Conservation (phyloP, 2,888 invertebrate genomes). For the Leptarthrus brevirostris region DNA sequence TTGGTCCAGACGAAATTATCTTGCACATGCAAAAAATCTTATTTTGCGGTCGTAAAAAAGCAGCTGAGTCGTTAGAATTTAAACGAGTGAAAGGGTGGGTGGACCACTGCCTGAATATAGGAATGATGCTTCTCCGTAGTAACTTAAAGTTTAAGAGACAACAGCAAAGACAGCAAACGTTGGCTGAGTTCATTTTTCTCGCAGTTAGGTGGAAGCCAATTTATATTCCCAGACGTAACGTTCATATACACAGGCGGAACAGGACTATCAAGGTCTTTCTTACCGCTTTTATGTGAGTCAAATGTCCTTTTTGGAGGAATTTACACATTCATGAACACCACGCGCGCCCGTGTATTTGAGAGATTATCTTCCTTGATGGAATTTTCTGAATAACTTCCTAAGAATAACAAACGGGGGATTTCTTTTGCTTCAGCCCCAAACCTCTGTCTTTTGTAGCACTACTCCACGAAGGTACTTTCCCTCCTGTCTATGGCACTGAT, state of each 20-base stretch:
- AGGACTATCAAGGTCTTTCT: constrained; percentile 22
- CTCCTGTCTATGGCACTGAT: constrained; percentile 3
- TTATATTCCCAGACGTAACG: constrained; percentile 20
- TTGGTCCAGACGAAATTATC: not conserved
- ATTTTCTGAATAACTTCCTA: constrained; percentile 38
- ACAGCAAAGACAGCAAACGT: constrained; percentile 14
- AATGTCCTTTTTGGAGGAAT: constrained; percentile 35
- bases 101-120: no score
- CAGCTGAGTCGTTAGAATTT: constrained; percentile 8
- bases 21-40: constrained; percentile 36
- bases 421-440: not conserved
- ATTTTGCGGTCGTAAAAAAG: constrained; percentile 36
- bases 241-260: not conserved
- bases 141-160: constrained; percentile 24
- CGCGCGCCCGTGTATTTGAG: constrained; percentile 18
- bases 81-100: not conserved
- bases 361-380: constrained; percentile 45
- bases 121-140: not conserved
- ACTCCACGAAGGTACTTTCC: not conserved
- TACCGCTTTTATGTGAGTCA: constrained; percentile 18
- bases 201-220: constrained; percentile 13
- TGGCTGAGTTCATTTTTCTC: constrained; percentile 27
- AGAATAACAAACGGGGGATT: constrained; percentile 22
- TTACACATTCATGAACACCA: constrained; percentile 23
- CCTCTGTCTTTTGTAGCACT: not conserved